A percentile compares a stretch with the other conserved stretches of the same genome.
These are phyloP conservation scores for Grallaria varia DNA, from an alignment of 2,113 vertebrate genomes.

Conservation along the genomic window DNA sequence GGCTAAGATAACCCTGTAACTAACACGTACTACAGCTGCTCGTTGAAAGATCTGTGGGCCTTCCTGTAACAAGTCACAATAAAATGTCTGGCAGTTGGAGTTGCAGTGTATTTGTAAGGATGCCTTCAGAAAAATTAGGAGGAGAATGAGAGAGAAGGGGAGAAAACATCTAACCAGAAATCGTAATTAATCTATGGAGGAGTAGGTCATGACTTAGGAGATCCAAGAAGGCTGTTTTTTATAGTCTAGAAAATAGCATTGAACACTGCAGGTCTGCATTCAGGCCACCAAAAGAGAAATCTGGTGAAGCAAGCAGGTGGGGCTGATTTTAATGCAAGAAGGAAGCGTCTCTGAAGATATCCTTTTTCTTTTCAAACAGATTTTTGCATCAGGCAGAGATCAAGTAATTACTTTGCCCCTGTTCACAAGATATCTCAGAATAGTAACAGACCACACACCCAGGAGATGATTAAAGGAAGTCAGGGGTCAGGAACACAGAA, in stretches of 20 bases:
- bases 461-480: constrained; percentile 56
- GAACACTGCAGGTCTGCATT: not conserved
- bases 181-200: not conserved
- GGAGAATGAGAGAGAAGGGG: not conserved
- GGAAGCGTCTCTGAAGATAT: not conserved
- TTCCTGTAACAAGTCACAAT: not conserved
- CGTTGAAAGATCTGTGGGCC: not conserved
- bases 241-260: not conserved
- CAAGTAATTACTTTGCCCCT: constrained; percentile 29
- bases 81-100: not conserved
- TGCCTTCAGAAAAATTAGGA: not conserved
- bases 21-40: not conserved
- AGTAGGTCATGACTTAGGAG: not conserved
- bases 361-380: not conserved
- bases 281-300: not conserved
- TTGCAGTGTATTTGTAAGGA: not conserved
- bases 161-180: not conserved
- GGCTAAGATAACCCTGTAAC: not conserved
- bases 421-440: constrained; percentile 2
- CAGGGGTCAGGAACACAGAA: constrained; percentile 26
- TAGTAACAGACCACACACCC: constrained; percentile 54
- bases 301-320: not conserved
- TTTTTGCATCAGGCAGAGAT: not conserved
- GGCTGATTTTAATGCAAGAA: not conserved
- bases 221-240: not conserved